Evolutionary conservation across 2,797 vertebrate genomes (phyloP).

Genomic region (Caiman crocodilus): DNA sequence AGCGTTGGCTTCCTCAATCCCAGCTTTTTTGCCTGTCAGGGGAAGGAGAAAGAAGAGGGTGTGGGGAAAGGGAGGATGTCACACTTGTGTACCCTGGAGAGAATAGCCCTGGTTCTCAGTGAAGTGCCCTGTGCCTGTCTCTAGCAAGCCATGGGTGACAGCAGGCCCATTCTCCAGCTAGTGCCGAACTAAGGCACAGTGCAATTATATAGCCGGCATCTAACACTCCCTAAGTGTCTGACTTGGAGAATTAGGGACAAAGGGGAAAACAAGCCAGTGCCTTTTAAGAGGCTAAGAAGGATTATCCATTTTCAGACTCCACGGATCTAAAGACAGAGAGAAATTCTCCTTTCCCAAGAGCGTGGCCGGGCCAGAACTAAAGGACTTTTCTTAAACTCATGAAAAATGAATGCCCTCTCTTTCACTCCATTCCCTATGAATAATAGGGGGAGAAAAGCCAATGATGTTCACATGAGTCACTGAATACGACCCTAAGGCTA

Average conservation of each 20-base stretch:
- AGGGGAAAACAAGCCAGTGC: accelerated
- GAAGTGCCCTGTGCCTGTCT: neutral
- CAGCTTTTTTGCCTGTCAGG: neutral
- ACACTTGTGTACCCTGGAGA: neutral
- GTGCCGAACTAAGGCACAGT: neutral
- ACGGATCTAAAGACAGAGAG: neutral
- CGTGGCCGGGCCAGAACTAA: neutral
- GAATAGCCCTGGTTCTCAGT: neutral
- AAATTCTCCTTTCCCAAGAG: neutral
- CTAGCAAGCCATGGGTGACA: neutral
- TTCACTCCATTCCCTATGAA: neutral
- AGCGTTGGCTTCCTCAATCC: neutral
- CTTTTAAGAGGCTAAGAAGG: neutral
- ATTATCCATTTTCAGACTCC: neutral
- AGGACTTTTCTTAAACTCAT: neutral
- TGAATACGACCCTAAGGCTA: neutral
- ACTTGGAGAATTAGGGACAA: neutral
- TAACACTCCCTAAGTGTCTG: neutral
- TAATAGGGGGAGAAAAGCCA: neutral
- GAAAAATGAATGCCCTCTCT: neutral
- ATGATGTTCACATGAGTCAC: accelerated
- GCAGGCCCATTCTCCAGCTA: neutral
- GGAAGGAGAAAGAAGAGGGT: neutral
- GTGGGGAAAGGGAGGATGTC: neutral
- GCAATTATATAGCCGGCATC: neutral